phyloP scores from a whole-genome alignment of 2,888 invertebrate genomes.

The Phengaris arion region DNA sequence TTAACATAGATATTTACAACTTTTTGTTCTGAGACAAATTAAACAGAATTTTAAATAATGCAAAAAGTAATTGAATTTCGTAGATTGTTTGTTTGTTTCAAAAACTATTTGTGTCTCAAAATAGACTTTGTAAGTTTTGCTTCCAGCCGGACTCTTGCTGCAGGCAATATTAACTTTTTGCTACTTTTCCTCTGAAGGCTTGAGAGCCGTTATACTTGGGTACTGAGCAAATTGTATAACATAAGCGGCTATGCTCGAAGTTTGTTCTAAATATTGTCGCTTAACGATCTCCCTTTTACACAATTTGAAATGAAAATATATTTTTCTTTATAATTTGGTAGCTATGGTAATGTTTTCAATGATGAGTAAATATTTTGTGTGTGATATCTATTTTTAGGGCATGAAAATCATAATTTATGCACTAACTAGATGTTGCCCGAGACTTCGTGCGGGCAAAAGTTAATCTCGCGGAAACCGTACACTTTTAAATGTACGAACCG shows the following conservation, averaged over 20 bases:
- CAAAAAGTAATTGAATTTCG: not conserved
- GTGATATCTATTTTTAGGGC: too few relatives aligned
- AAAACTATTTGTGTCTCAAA: not conserved
- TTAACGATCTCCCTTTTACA: too few relatives aligned
- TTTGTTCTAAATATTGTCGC: too few relatives aligned
- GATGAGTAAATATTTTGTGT: too few relatives aligned
- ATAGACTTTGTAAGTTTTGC: not conserved
- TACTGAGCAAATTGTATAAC: constrained; percentile 2
- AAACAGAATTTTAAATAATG: not conserved
- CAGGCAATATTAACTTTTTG: not conserved
- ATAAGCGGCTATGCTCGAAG: not conserved
- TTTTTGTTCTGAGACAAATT: not conserved
- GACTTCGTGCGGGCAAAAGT: too few relatives aligned
- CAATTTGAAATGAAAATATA: too few relatives aligned
- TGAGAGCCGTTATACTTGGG: not conserved
- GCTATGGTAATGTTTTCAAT: too few relatives aligned
- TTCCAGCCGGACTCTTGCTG: not conserved
- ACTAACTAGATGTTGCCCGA: too few relatives aligned
- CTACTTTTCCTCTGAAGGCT: not conserved
- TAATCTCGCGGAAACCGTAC: too few relatives aligned
- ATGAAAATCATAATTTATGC: too few relatives aligned
- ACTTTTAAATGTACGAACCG: too few relatives aligned
- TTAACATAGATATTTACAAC: not conserved
- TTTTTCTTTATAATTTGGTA: too few relatives aligned
- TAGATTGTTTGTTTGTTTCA: not conserved